phyloP scores from a whole-genome alignment of 2,888 invertebrate species.

The Zonitis immaculata region DNA sequence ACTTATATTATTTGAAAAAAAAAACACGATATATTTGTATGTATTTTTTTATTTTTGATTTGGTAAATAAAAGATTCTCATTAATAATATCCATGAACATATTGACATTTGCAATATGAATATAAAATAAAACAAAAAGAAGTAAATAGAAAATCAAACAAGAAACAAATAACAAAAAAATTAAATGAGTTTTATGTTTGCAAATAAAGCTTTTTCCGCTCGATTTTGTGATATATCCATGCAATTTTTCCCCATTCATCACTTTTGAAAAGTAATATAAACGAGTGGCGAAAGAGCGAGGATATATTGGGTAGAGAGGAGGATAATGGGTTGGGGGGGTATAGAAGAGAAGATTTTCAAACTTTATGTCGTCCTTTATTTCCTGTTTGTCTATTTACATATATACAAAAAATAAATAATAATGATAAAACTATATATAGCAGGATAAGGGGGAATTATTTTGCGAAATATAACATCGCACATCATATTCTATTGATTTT shows the following conservation, averaged over 20 bases:
- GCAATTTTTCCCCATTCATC: neutral
- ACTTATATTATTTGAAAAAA: too few species aligned
- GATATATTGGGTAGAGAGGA: too few species aligned
- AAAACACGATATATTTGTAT: too few species aligned
- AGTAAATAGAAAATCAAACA: too few species aligned
- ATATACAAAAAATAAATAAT: constrained; percentile 7
- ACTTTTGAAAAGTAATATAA: neutral
- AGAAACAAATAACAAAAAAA: neutral
- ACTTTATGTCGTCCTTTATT: constrained; percentile 15
- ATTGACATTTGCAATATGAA: neutral
- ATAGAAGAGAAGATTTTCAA: neutral
- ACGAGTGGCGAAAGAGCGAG: too few species aligned
- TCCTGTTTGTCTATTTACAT: neutral
- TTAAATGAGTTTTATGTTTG: neutral
- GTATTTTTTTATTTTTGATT: too few species aligned
- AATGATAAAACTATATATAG: constrained; percentile 7
- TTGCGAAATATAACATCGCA: too few species aligned
- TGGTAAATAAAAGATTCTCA: too few species aligned
- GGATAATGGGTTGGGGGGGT: too few species aligned
- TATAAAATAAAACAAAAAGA: neutral
- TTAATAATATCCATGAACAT: neutral
- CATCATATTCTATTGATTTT: too few species aligned
- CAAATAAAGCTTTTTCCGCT: neutral
- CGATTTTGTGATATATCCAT: neutral
- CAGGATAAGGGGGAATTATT: neutral